Conservation (phyloP, 2,113 vertebrate genomes). For the Eubucco bourcierii region DNA sequence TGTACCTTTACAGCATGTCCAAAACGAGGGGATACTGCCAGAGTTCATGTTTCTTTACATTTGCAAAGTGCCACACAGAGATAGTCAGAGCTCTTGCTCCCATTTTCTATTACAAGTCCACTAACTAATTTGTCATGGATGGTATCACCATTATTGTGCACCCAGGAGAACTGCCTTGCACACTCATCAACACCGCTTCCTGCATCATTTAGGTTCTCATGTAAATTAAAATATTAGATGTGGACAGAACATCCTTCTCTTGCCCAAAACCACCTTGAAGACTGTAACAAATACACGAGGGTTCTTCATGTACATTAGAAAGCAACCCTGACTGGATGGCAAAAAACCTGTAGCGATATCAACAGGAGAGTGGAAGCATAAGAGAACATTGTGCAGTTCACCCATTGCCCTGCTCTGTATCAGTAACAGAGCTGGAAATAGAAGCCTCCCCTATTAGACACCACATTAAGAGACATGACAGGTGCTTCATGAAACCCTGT, state of each 20-base stretch:
- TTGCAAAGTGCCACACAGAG: not conserved
- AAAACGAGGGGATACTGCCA: not conserved
- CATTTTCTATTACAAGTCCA: not conserved
- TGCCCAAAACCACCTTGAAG: not conserved
- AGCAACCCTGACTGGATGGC: not conserved
- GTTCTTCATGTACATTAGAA: not conserved
- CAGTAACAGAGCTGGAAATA: conserved; percentile 42
- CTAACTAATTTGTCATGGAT: not conserved
- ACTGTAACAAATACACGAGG: not conserved
- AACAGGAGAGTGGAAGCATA: not conserved
- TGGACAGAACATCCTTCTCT: not conserved
- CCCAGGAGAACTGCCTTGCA: not conserved
- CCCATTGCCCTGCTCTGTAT: not conserved
- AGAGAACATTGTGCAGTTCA: not conserved
- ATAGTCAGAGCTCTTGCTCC: not conserved
- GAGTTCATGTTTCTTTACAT: not conserved
- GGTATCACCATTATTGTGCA: not conserved
- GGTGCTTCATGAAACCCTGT: conserved; percentile 2
- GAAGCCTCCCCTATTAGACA: conserved; percentile 25
- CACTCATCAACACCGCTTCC: not conserved
- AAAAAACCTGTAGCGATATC: not conserved
- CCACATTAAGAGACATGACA: conserved; percentile 8
- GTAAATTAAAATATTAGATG: not conserved
- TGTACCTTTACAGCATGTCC: not conserved
- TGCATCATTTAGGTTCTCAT: not conserved